Base-by-base conservation (phyloP, 2,888 invertebrate species). In the Troides helena region DNA sequence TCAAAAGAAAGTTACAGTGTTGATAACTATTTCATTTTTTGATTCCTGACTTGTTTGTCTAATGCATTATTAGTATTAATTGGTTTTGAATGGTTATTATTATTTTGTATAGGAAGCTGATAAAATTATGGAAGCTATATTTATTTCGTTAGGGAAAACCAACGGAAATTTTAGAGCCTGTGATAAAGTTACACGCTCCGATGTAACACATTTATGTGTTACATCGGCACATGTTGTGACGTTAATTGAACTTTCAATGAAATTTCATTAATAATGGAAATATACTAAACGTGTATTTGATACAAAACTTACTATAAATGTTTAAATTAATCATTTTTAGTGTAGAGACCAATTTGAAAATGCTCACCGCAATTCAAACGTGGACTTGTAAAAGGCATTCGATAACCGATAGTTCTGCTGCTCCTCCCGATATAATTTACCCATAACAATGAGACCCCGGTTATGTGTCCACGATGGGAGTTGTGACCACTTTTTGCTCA, bases 1-100 rank as follows among this genome's bases (percentile, higher is more conserved):
- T 70, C 69, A 46, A 56, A 61, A 14, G 46, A 50, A 46, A 50
- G 30, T 50, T 21, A 68, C 30, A 30, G 10, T 50, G 36, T 23
- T 50, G 21, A 59, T 6, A 59, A 68, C 30, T 36, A 64, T 59
- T 36, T 59, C 1, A n/a, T 58, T 21, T 66, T 59, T 58, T 60
- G 50, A 25, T 60, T n/a, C 18, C 21, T 60, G 30, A 30, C 66
- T 46, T 65, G 60, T 59, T n/a, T 8, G n/a, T 60, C 50, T 66
- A 66, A 65, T 65, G 59, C 17, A 23, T 50, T 50, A 50, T 50
- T 50, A 17, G 12, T 17, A 50, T 50, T 50, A 17, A 50, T 14
- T 14, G 18, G 18, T 18, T 17, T 17, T 50, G 5, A 50, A 50
- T 50, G 5, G 17, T 14, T 17, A 50, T 17, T 50, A 10, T 46